Evolutionary conservation across 2,113 vertebrate species (phyloP).

Genomic region (Aramus guarauna): DNA sequence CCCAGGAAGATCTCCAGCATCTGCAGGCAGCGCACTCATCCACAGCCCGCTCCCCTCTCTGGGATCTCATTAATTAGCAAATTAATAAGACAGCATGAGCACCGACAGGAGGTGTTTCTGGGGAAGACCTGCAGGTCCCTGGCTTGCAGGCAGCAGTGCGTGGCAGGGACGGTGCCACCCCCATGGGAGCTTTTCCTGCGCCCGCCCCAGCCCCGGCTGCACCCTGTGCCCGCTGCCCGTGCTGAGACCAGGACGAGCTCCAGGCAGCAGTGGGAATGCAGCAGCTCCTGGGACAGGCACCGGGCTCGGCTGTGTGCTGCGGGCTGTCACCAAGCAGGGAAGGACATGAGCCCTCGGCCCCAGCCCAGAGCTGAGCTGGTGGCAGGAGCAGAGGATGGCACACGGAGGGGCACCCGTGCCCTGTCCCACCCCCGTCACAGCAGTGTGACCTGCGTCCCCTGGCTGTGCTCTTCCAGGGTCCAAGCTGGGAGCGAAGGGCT

Average conservation of each 20-base stretch:
- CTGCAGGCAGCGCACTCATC: not conserved
- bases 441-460: rapidly evolving
- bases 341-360: not conserved
- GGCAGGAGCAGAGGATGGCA: not conserved
- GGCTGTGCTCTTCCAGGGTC: not conserved
- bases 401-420: rapidly evolving
- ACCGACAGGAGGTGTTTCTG: not conserved
- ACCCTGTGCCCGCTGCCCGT: not conserved
- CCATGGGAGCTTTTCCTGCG: not conserved
- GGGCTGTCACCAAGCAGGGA: not conserved
- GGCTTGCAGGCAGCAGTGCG: not conserved
- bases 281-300: not conserved
- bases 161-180: not conserved
- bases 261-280: rapidly evolving
- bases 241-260: not conserved
- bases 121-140: not conserved
- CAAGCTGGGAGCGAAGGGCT: not conserved
- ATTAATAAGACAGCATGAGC: not conserved
- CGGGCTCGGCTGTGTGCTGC: not conserved
- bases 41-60: not conserved
- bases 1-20: not conserved
- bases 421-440: not conserved
- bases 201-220: not conserved
- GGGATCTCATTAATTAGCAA: not conserved
- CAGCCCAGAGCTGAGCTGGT: not conserved